phyloP scores from a whole-genome alignment of 2,113 vertebrate genomes.

The Xiphophorus maculatus region DNA sequence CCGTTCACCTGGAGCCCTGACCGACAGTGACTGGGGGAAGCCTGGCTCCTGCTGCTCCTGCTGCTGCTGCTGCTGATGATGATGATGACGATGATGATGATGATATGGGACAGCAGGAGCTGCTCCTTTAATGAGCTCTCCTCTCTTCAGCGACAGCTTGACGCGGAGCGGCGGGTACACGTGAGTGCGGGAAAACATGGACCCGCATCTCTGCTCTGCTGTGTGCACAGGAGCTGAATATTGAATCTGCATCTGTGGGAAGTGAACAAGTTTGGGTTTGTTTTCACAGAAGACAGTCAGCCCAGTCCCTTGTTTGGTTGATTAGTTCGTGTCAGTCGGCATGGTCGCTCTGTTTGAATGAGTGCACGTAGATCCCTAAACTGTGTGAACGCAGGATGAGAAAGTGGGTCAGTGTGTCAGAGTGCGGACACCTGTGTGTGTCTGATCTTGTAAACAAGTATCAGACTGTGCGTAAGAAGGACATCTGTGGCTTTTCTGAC shows the following conservation, averaged over 20 bases:
- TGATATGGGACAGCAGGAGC: constrained; percentile 52
- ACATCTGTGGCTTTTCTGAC: no score
- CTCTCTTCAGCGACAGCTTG: constrained; percentile 54
- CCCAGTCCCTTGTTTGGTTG: neutral
- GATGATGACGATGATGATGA: neutral
- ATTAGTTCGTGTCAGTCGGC: neutral
- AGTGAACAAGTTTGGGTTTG: neutral
- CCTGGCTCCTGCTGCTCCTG: constrained; percentile 7
- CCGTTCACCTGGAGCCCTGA: constrained; percentile 8
- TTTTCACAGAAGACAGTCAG: neutral
- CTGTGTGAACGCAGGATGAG: neutral
- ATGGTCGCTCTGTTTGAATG: neutral
- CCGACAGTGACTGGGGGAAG: constrained; percentile 23
- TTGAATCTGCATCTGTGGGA: neutral
- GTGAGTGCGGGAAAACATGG: constrained; percentile 62
- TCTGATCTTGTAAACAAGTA: no score
- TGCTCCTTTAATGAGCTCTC: constrained; percentile 53
- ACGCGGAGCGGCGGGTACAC: constrained; percentile 45
- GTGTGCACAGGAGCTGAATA: neutral
- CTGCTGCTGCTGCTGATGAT: no score
- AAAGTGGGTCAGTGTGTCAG: constrained; percentile 79
- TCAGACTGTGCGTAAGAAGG: no score
- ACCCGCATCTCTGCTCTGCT: constrained; percentile 8
- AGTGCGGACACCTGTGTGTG: neutral
- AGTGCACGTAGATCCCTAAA: neutral